Conservation (phyloP, 2,888 invertebrate species). For the Lumbricus terrestris region DNA sequence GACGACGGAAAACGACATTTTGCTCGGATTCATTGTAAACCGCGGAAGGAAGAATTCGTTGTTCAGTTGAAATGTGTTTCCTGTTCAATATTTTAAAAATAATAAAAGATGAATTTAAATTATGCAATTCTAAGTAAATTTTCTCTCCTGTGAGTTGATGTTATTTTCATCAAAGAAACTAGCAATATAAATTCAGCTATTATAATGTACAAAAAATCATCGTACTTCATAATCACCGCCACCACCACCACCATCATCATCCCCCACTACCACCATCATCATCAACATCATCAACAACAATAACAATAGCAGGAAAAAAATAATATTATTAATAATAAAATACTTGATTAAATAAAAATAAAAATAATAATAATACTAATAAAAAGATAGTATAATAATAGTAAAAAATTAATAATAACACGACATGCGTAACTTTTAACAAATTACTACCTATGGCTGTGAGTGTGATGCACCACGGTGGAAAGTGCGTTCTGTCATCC, state of each 20-base stretch:
- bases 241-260: too few species aligned
- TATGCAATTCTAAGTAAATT: background rate
- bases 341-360: too few species aligned
- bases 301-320: too few species aligned
- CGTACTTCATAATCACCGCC: background rate
- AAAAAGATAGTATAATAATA: too few species aligned
- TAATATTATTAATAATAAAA: too few species aligned
- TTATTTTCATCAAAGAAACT: background rate
- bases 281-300: too few species aligned
- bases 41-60: conserved; percentile 56
- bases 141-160: background rate
- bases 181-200: background rate
- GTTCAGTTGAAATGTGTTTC: conserved; percentile 55
- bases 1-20: conserved; percentile 54
- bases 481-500: conserved; percentile 52
- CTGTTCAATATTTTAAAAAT: conserved; percentile 38
- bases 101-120: background rate
- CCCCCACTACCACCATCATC: too few species aligned
- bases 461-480: conserved; percentile 57
- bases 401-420: too few species aligned
- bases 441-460: conserved; percentile 46
- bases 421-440: too few species aligned
- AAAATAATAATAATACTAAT: too few species aligned
- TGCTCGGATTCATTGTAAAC: conserved; percentile 44
- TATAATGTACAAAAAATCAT: too few species aligned